phyloP scores from a whole-genome alignment of 2,113 vertebrate genomes.

The Cercopithecus mona region DNA sequence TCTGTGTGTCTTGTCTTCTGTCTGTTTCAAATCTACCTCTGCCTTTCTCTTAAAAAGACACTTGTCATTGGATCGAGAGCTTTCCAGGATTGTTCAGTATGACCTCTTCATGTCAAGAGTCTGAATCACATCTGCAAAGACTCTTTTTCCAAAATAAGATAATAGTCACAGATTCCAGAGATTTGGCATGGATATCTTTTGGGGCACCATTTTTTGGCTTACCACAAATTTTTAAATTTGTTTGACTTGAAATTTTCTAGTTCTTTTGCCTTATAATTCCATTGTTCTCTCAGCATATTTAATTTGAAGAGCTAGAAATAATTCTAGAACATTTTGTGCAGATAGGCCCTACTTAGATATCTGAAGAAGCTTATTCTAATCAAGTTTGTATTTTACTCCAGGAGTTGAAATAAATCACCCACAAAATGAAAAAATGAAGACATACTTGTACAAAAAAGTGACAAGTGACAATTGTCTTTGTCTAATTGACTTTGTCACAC shows the following conservation, averaged over 20 bases:
- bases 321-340: background rate
- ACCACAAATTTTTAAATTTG: background rate
- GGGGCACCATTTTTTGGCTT: background rate
- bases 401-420: background rate
- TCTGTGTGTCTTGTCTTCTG: background rate
- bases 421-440: background rate
- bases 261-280: background rate
- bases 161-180: background rate
- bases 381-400: background rate
- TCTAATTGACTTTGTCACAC: background rate
- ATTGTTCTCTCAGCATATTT: background rate
- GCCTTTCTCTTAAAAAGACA: background rate
- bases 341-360: background rate
- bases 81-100: background rate
- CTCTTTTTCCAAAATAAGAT: background rate
- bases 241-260: constrained; percentile 2
- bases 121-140: background rate
- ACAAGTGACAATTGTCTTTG: background rate
- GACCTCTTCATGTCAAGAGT: background rate
- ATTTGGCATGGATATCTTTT: background rate
- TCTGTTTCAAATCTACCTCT: background rate
- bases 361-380: background rate
- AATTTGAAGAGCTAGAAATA: constrained; percentile 17
- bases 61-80: background rate
- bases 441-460: background rate